Conservation (phyloP, 1,140 invertebrate genomes). For the Varroa destructor region DNA sequence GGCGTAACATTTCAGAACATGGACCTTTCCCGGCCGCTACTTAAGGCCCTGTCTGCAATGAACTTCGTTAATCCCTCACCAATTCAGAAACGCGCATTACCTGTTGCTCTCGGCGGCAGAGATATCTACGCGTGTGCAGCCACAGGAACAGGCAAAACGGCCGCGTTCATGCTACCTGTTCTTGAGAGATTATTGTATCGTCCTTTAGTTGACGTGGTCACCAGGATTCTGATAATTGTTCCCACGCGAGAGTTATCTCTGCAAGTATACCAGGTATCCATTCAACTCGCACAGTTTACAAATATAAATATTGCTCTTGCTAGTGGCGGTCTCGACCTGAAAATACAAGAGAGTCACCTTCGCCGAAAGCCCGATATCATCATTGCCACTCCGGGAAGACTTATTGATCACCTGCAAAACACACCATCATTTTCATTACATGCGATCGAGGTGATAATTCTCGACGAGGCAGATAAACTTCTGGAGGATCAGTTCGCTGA, state of each 20-base stretch:
- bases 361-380: constrained; percentile 86
- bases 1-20: constrained; percentile 69
- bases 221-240: constrained; percentile 78
- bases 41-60: constrained; percentile 62
- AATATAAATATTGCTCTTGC: constrained; percentile 62
- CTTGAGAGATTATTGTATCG: constrained; percentile 77
- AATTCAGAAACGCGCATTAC: constrained; percentile 86
- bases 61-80: constrained; percentile 88
- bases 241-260: constrained; percentile 92
- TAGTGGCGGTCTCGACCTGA: constrained; percentile 72
- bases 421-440: constrained; percentile 78
- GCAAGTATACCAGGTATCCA: constrained; percentile 84
- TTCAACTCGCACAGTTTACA: constrained; percentile 75
- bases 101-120: constrained; percentile 70
- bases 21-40: constrained; percentile 72
- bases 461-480: constrained; percentile 94
- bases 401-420: constrained; percentile 94
- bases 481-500: constrained; percentile 95
- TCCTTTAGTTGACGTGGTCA: constrained; percentile 49
- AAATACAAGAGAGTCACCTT: constrained; percentile 68
- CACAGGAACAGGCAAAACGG: constrained; percentile 96
- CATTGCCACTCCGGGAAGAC: constrained; percentile 89
- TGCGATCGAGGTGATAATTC: constrained; percentile 79
- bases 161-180: constrained; percentile 94
- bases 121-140: constrained; percentile 92